phyloP scores from a whole-genome alignment of 2,113 vertebrate genomes.

The Scomber colias region DNA sequence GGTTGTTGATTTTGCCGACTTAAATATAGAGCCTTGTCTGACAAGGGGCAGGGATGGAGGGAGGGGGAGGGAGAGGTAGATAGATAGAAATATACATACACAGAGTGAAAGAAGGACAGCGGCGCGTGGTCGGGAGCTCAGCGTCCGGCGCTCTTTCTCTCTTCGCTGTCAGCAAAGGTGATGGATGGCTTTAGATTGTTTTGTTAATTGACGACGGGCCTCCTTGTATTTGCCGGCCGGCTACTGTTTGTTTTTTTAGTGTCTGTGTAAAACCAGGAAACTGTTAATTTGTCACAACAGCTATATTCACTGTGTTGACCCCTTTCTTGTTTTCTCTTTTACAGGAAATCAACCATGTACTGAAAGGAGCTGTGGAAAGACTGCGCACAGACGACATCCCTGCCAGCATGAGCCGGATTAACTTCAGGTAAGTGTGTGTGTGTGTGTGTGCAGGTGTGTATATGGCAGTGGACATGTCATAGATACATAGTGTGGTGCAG shows the following conservation, averaged over 20 bases:
- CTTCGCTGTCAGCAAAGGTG: constrained; percentile 56
- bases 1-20: constrained; percentile 57
- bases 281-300: constrained; percentile 2
- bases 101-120: constrained; percentile 48
- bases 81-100: constrained; percentile 45
- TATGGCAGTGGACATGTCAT: constrained; percentile 12
- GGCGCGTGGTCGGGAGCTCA: constrained; percentile 7
- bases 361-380: constrained; percentile 64
- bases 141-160: constrained; percentile 30
- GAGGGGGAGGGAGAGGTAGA: constrained; percentile 42
- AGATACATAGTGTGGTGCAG: background rate
- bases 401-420: constrained; percentile 64
- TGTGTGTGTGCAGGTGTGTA: background rate
- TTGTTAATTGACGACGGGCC: constrained; percentile 51
- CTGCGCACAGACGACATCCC: constrained; percentile 40
- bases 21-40: constrained; percentile 69
- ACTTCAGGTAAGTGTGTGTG: constrained; percentile 62
- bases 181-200: constrained; percentile 61
- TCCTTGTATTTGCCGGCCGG: background rate
- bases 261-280: background rate
- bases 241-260: constrained; percentile 5
- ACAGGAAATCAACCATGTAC: constrained; percentile 64
- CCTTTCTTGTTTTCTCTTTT: background rate
- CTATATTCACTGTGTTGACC: background rate
- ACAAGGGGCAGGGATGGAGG: constrained; percentile 45